Percentiles rank a stretch among this genome's conserved stretches.
These are phyloP conservation scores for Enteromius radiatus DNA, from an alignment of 2,797 vertebrate genomes.

Conservation along the genomic window DNA sequence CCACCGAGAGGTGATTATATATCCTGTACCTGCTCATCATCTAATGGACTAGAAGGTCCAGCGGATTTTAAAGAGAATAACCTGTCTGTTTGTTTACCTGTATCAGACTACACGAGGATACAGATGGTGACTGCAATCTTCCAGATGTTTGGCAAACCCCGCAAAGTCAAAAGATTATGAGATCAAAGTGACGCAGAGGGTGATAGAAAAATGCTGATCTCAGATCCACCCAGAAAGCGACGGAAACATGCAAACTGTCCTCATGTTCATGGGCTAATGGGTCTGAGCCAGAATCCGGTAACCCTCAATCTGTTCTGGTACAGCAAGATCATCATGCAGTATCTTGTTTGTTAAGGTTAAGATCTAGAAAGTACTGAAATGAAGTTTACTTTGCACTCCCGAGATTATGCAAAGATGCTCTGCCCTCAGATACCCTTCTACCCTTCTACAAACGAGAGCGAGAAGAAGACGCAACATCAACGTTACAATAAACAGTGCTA, in stretches of 20 bases:
- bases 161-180: slow-evolving; percentile 4
- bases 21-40: slow-evolving; percentile 10
- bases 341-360: neutral
- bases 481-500: slow-evolving; percentile 47
- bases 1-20: neutral
- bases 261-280: neutral
- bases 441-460: slow-evolving; percentile 3
- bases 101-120: slow-evolving; percentile 34
- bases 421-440: slow-evolving; percentile 11
- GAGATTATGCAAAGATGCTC: neutral
- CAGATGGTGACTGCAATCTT: slow-evolving; percentile 49
- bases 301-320: neutral
- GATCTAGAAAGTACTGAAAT: neutral
- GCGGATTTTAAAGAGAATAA: slow-evolving; percentile 4
- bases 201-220: slow-evolving; percentile 2
- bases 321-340: neutral
- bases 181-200: neutral
- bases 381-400: neutral
- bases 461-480: slow-evolving; percentile 8
- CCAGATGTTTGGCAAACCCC: slow-evolving; percentile 29
- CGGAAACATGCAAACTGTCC: neutral
- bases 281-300: neutral
- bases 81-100: neutral
- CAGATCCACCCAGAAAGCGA: neutral
- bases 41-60: slow-evolving; percentile 6